A percentile compares a stretch with the other conserved stretches of the same genome.
These are phyloP conservation scores for Trichomycterus rosablanca DNA, from an alignment of 2,113 vertebrate genomes.

Conservation along the genomic window DNA sequence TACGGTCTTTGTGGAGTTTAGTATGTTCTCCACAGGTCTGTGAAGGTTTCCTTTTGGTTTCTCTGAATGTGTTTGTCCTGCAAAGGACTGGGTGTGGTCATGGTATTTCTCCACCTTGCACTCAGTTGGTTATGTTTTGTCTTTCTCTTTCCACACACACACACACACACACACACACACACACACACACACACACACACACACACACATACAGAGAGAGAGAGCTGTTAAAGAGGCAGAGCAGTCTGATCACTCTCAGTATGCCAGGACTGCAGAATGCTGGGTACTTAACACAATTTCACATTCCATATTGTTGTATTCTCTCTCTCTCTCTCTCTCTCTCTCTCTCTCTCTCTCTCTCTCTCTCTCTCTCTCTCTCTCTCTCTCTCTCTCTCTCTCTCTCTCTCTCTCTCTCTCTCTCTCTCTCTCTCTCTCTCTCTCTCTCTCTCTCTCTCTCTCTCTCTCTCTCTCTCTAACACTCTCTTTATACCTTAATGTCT, in stretches of 20 bases:
- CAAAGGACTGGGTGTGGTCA: too few species aligned
- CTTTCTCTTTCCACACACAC: background rate
- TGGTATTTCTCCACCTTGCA: too few species aligned
- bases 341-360: background rate
- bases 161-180: background rate
- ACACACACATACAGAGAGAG: constrained; percentile 51
- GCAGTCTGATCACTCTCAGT: constrained; percentile 67
- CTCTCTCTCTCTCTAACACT: background rate
- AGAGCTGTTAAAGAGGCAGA: constrained; percentile 66
- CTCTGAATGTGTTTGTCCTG: too few species aligned
- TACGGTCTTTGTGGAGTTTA: too few species aligned
- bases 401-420: background rate
- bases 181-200: constrained; percentile 32
- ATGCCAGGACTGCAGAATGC: constrained; percentile 63
- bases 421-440: background rate
- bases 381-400: background rate
- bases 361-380: constrained; percentile 7
- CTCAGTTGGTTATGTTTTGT: background rate
- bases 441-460: constrained; percentile 7
- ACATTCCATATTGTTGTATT: too few species aligned
- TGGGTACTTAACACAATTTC: constrained; percentile 60
- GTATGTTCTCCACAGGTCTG: too few species aligned
- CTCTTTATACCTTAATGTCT: background rate
- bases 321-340: constrained; percentile 4
- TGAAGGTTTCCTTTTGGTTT: too few species aligned